A percentile compares a stretch with the other conserved stretches of the same genome.
phyloP scores from a whole-genome alignment of 2,113 vertebrate species.

The Pontoporia blainvillei region DNA sequence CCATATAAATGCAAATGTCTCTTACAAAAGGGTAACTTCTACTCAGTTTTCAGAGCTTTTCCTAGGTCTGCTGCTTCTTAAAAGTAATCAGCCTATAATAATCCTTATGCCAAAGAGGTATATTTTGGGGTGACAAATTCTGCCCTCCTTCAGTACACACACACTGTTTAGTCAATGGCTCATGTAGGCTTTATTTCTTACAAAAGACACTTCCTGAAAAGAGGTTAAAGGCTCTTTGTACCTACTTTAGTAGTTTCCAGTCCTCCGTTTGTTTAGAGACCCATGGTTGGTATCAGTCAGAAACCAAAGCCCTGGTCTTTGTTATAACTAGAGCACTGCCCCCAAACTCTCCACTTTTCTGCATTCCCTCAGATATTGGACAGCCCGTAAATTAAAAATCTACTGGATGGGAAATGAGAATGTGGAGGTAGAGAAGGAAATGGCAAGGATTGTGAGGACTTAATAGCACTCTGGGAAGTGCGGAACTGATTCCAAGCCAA shows the following conservation, averaged over 20 bases:
- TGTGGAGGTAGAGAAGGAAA: neutral
- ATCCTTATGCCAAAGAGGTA: too few relatives aligned
- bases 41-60: too few relatives aligned
- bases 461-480: neutral
- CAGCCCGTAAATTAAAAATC: neutral
- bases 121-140: too few relatives aligned
- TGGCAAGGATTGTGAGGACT: accelerated
- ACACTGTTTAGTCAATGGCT: neutral
- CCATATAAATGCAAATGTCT: neutral
- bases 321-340: neutral
- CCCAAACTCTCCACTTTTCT: neutral
- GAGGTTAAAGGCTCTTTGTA: neutral
- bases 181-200: neutral
- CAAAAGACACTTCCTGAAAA: neutral
- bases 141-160: too few relatives aligned
- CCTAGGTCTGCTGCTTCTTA: too few relatives aligned
- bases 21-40: neutral
- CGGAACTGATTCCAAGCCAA: neutral
- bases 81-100: too few relatives aligned
- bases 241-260: neutral
- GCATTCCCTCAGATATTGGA: neutral
- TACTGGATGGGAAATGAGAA: neutral
- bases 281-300: too few relatives aligned
- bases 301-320: neutral
- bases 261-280: neutral